These are phyloP conservation scores for Cheilosia soror DNA, from an alignment of 2,888 invertebrate genomes.

Conservation along the genomic window DNA sequence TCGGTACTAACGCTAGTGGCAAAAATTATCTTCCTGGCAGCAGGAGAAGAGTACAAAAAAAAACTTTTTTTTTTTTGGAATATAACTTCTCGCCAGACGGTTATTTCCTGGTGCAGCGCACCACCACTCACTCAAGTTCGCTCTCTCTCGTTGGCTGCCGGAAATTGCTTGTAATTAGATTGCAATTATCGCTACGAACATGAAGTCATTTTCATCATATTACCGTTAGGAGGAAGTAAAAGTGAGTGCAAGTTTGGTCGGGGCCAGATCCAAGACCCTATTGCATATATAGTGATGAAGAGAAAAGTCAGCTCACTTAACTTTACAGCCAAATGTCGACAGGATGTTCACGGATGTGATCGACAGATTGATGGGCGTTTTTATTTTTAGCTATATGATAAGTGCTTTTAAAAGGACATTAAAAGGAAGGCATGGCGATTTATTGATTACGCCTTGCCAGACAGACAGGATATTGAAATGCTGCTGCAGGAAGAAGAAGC, in stretches of 20 bases:
- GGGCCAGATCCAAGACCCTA: background rate
- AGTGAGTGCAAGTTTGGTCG: slow-evolving; percentile 50
- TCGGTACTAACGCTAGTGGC: slow-evolving; percentile 32
- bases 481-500: slow-evolving; percentile 34
- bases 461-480: slow-evolving; percentile 69
- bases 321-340: slow-evolving; percentile 51
- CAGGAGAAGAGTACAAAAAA: background rate
- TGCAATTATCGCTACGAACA: slow-evolving; percentile 75
- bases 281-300: background rate
- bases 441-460: slow-evolving; percentile 61
- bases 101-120: slow-evolving; percentile 69
- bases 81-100: slow-evolving; percentile 62
- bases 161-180: slow-evolving; percentile 75
- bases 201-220: slow-evolving; percentile 75
- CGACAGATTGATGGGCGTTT: slow-evolving; percentile 51
- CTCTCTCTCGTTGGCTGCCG: slow-evolving; percentile 65
- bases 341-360: slow-evolving; percentile 65
- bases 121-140: slow-evolving; percentile 59
- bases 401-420: slow-evolving; percentile 26
- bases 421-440: slow-evolving; percentile 32
- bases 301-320: slow-evolving; percentile 47
- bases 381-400: slow-evolving; percentile 16
- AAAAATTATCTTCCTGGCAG: slow-evolving; percentile 16
- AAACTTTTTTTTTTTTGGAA: background rate
- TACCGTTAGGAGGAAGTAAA: slow-evolving; percentile 68